Evolutionary conservation across 1,140 invertebrate species (phyloP), one percentile per base, ranked within the genome.

Genomic region (Andricus grossulariae): DNA sequence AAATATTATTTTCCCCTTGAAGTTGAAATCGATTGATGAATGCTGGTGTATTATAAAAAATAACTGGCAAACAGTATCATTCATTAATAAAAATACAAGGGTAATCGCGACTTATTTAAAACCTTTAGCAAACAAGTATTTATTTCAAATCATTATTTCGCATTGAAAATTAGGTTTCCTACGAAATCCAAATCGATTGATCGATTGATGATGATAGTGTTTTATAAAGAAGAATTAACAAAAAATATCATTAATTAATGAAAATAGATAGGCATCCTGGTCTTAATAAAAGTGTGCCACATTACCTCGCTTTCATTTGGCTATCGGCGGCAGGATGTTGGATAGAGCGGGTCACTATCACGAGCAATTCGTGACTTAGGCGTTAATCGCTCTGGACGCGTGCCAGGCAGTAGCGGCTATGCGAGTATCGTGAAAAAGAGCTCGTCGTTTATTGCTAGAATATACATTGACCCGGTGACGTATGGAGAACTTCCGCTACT

Each of bases 351-450:
- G 18, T 18, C 52, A 54, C 16, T 54, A 71, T 49, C 25, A 18
- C 45, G 25, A n/a, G 66, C 74, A 57, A 79, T 81, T 81, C 75
- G 73, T 83, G 82, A 82, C 82, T 84, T 83, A 82, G 50, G 79
- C 76, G 78, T 78, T 81, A 81, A 84, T 84, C 81, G 78, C 55
- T 50, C 81, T 82, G 80, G 80, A 83, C 73, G 70, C n/a, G 57
- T 51, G 77, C 79, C 83, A 84, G 72, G 72, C 73, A 54, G 19
- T 54, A 19, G n/a, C 13, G 45, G n/a, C 18, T 49, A 25, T 39
- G 66, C 70, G 52, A 74, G 73, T 70, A 25, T 54, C 72, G 16
- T 70, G 57, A 21, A 54, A 54, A 54, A 54, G 16, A 54, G 52
- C 52, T 54, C 52, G 6, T 19, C 52, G 18, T 54, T 54, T 54